These are phyloP conservation scores for Ormyrus pomaceus DNA, from an alignment of 2,888 invertebrate genomes.

Conservation along the genomic window DNA sequence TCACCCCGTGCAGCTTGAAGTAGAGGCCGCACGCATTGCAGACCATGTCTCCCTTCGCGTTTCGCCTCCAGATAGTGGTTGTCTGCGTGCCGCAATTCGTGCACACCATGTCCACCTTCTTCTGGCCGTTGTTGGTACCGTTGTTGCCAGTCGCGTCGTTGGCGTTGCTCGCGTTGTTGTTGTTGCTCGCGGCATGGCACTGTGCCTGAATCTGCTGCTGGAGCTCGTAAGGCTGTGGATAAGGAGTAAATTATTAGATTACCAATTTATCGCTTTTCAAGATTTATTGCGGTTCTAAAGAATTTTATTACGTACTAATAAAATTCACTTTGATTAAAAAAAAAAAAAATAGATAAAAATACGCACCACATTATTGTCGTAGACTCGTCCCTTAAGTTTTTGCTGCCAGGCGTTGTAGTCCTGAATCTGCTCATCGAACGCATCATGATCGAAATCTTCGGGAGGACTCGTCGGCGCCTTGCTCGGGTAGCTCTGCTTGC, in stretches of 20 bases:
- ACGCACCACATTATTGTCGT: too few species aligned
- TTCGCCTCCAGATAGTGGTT: conserved; percentile 98
- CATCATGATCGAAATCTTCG: conserved; percentile 68
- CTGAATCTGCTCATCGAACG: conserved; percentile 72
- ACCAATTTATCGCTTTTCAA: too few species aligned
- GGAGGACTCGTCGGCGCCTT: conserved; percentile 77
- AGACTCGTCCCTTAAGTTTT: conserved; percentile 67
- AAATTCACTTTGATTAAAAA: too few species aligned
- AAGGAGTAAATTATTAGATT: too few species aligned
- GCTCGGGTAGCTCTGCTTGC: conserved; percentile 89
- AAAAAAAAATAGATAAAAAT: too few species aligned
- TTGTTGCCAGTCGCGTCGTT: conserved; percentile 58
- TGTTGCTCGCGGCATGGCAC: background rate
- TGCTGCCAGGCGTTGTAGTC: conserved; percentile 73
- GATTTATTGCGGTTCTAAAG: too few species aligned
- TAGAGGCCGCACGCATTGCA: conserved; percentile 99
- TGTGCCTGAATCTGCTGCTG: conserved; percentile 17
- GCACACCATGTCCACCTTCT: conserved; percentile 89
- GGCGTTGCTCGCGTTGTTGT: conserved; percentile 11
- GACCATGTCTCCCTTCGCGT: conserved; percentile 97
- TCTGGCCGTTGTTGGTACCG: conserved; percentile 42
- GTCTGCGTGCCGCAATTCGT: conserved; percentile 98
- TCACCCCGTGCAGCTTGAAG: conserved; percentile 96
- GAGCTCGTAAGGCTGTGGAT: conserved; percentile 25
- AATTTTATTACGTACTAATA: too few species aligned